Evolutionary conservation across 2,113 vertebrate species (phyloP).

Genomic region (Spermophilus dauricus): DNA sequence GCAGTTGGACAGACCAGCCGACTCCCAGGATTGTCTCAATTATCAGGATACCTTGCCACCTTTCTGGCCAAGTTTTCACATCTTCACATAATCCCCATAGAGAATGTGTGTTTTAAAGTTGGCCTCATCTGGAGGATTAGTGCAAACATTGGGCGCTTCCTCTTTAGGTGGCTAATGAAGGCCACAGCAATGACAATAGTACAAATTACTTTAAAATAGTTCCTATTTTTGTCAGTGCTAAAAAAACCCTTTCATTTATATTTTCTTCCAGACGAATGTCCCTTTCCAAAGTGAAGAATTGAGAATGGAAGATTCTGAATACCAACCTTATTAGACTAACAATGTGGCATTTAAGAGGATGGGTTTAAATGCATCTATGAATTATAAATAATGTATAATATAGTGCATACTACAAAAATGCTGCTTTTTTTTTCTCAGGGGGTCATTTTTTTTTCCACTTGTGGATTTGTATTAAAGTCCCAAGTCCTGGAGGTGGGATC

Average conservation of each 20-base stretch:
- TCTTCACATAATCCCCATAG: slow-evolving; percentile 68
- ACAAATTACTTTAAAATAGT: slow-evolving; percentile 74
- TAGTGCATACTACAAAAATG: slow-evolving; percentile 42
- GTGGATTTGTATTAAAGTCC: slow-evolving; percentile 78
- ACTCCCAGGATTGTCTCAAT: slow-evolving; percentile 79
- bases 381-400: slow-evolving; percentile 81
- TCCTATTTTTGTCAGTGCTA: slow-evolving; percentile 78
- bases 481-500: slow-evolving; percentile 63
- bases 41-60: slow-evolving; percentile 75
- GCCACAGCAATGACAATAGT: slow-evolving; percentile 50
- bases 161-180: slow-evolving; percentile 79
- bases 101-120: slow-evolving; percentile 46
- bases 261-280: slow-evolving; percentile 73
- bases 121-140: slow-evolving; percentile 67
- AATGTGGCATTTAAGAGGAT: slow-evolving; percentile 55
- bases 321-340: slow-evolving; percentile 70
- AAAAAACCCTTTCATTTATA: slow-evolving; percentile 80
- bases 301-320: slow-evolving; percentile 51
- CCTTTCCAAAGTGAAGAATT: slow-evolving; percentile 66
- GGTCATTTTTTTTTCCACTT: slow-evolving; percentile 73
- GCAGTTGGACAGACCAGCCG: slow-evolving; percentile 53
- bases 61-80: slow-evolving; percentile 76
- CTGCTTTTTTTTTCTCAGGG: slow-evolving; percentile 62
- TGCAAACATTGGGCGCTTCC: slow-evolving; percentile 61
- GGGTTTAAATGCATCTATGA: slow-evolving; percentile 65